phyloP scores from a whole-genome alignment of 2,113 vertebrate genomes.

The Peromyscus polionotus region DNA sequence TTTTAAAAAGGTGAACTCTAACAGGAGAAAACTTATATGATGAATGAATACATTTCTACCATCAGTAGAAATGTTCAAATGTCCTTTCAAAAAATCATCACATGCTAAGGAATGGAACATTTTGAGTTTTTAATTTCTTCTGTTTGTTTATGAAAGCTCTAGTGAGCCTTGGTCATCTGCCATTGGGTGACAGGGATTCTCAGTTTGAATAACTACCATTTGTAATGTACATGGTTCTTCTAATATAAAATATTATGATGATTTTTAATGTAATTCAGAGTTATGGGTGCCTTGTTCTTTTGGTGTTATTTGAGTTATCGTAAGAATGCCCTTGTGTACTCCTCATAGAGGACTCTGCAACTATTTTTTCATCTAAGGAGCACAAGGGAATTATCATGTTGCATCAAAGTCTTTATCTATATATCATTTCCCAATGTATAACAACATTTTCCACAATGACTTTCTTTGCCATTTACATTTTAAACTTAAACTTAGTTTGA shows the following conservation, averaged over 20 bases:
- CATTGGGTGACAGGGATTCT: neutral
- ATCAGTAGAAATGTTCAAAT: neutral
- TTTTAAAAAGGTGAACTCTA: neutral
- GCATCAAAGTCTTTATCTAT: neutral
- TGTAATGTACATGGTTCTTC: neutral
- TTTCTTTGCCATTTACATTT: neutral
- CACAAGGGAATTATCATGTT: neutral
- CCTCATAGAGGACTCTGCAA: neutral
- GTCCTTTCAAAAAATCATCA: neutral
- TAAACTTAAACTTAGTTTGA: slow-evolving; percentile 2
- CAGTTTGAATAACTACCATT: neutral
- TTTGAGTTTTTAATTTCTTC: neutral
- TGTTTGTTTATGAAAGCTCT: neutral
- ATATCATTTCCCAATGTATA: neutral
- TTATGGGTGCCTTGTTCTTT: neutral
- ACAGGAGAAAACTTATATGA: slow-evolving; percentile 16
- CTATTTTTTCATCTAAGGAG: neutral
- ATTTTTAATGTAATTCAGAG: neutral
- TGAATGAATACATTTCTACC: neutral
- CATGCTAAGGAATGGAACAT: neutral
- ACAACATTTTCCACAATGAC: neutral
- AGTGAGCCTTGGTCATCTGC: neutral
- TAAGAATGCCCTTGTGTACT: neutral
- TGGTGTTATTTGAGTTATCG: neutral
- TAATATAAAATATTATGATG: neutral